A percentile compares a stretch with the other conserved stretches of the same genome.
phyloP scores from a whole-genome alignment of 2,888 invertebrate species.

The Drosophila paramelanica region DNA sequence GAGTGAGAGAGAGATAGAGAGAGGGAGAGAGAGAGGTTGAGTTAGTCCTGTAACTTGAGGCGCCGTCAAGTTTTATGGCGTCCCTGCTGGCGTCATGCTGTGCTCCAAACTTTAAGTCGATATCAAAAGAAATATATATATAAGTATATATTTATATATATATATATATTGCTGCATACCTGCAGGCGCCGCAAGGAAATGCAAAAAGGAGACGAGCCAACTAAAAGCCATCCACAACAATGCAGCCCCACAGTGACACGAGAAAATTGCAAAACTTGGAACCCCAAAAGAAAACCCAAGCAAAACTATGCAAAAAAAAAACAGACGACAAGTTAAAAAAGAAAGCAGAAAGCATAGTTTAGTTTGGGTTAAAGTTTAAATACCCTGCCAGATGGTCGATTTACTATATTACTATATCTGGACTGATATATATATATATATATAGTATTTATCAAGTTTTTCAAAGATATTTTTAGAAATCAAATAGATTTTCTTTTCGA shows the following conservation, averaged over 20 bases:
- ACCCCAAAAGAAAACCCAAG: neutral
- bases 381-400: neutral
- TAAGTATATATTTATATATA: neutral
- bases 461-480: too few relatives aligned
- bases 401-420: too few relatives aligned
- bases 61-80: constrained; percentile 36
- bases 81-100: constrained; percentile 28
- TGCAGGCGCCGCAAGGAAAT: constrained; percentile 55
- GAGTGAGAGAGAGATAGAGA: neutral
- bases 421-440: too few relatives aligned
- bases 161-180: constrained; percentile 56
- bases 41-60: constrained; percentile 40
- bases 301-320: neutral
- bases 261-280: constrained; percentile 21
- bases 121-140: constrained; percentile 3
- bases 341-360: neutral
- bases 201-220: constrained; percentile 15
- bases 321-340: neutral
- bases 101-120: constrained; percentile 9
- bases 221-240: constrained; percentile 31
- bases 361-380: neutral
- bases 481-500: neutral
- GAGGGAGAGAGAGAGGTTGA: neutral
- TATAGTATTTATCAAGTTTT: too few relatives aligned
- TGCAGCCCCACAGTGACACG: constrained; percentile 33